phyloP scores from a whole-genome alignment of 37 sponge, comb jelly and placozoan genomes.

The Agelas oroides region DNA sequence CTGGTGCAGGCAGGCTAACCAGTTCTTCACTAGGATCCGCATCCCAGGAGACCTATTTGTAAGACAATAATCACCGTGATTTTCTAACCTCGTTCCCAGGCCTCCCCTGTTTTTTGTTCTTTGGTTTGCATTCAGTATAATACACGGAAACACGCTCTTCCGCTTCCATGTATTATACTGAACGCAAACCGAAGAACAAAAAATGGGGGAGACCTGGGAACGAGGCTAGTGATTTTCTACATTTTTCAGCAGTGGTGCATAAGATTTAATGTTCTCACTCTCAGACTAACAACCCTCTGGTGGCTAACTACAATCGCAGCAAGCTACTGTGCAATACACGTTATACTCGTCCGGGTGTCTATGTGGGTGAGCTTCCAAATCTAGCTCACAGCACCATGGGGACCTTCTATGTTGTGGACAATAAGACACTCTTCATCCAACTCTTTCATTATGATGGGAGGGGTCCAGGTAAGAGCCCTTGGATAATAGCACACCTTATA shows the following conservation, averaged over 20 bases:
- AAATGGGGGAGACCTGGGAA: too few relatives aligned
- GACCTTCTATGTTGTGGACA: conserved; percentile 28
- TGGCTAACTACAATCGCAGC: background rate
- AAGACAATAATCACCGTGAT: too few relatives aligned
- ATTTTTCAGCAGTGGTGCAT: too few relatives aligned
- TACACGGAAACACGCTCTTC: too few relatives aligned
- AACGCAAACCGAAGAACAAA: too few relatives aligned
- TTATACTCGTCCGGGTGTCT: conserved; percentile 14
- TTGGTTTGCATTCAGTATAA: too few relatives aligned
- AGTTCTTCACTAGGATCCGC: conserved; percentile 15
- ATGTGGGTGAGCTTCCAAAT: conserved; percentile 14
- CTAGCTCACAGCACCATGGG: background rate
- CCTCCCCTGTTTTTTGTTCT: too few relatives aligned
- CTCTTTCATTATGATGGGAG: conserved; percentile 12
- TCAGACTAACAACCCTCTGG: conserved; percentile 20
- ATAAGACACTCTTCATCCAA: conserved; percentile 12
- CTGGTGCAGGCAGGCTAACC: background rate
- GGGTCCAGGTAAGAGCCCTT: background rate
- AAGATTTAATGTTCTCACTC: background rate
- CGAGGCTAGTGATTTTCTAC: too few relatives aligned
- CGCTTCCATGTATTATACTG: too few relatives aligned
- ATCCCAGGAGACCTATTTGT: conserved; percentile 29
- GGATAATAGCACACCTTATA: too few relatives aligned
- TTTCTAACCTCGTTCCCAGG: background rate
- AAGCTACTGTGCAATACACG: conserved; percentile 2